Evolutionary conservation across 2,797 vertebrate genomes (phyloP).

Genomic region (Champsocephalus gunnari): DNA sequence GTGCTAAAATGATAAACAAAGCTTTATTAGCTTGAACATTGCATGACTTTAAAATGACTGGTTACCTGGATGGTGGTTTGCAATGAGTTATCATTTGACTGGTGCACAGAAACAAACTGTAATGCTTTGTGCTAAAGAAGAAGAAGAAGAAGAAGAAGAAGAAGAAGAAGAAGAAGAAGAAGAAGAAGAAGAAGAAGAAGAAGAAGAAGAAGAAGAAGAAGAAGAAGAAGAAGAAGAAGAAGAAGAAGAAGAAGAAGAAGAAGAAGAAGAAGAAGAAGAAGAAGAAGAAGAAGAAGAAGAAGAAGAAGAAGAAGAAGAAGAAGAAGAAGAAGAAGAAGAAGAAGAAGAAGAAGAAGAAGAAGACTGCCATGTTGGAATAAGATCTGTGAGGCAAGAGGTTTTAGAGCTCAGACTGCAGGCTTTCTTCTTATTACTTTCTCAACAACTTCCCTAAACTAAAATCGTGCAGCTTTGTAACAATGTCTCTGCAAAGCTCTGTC

Average conservation of each 20-base stretch:
- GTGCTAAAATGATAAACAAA: neutral
- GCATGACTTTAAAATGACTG: neutral
- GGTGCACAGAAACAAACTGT: neutral
- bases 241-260: too few relatives aligned
- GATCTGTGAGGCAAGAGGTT: conserved; percentile 46
- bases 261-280: too few relatives aligned
- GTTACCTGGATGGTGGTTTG: neutral
- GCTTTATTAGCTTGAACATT: neutral
- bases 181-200: too few relatives aligned
- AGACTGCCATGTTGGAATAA: conserved; percentile 73
- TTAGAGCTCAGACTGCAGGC: conserved; percentile 50
- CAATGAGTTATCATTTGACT: neutral
- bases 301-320: neutral
- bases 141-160: conserved; percentile 8
- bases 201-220: too few relatives aligned
- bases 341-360: conserved; percentile 29
- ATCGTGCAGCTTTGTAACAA: neutral
- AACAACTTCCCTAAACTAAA: neutral
- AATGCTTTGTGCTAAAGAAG: conserved; percentile 8
- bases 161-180: too few relatives aligned
- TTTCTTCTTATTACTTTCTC: conserved; percentile 1
- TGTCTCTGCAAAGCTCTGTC: neutral
- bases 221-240: too few relatives aligned
- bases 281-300: too few relatives aligned
- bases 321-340: conserved; percentile 22